These are phyloP conservation scores for Junonia oenone DNA, from an alignment of 2,888 invertebrate species.

Conservation along the genomic window DNA sequence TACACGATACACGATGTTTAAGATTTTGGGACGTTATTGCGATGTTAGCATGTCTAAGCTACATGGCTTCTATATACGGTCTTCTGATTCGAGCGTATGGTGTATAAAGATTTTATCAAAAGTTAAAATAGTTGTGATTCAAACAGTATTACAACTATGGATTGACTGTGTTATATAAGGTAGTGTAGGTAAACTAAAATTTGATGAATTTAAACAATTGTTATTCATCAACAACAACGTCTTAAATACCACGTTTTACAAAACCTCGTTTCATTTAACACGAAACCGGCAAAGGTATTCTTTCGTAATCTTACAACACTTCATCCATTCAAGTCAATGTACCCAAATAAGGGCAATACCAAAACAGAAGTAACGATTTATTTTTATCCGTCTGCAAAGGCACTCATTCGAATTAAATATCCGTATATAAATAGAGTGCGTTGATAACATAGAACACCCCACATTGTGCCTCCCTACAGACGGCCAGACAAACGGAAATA, in stretches of 20 bases:
- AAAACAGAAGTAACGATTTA: constrained; percentile 24
- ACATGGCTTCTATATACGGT: too few species aligned
- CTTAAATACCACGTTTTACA: background rate
- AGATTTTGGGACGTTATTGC: background rate
- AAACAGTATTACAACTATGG: too few species aligned
- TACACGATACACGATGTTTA: background rate
- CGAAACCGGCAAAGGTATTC: constrained; percentile 6
- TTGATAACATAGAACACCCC: constrained; percentile 42
- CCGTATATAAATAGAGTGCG: constrained; percentile 43
- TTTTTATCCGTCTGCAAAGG: constrained; percentile 40
- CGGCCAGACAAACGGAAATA: constrained; percentile 75
- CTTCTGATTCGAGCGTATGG: too few species aligned
- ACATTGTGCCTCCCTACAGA: constrained; percentile 49
- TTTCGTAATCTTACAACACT: constrained; percentile 18
- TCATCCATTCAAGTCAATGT: constrained; percentile 21
- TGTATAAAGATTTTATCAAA: too few species aligned
- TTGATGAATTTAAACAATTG: background rate
- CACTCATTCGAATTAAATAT: constrained; percentile 63
- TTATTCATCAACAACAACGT: background rate
- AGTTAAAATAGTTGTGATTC: too few species aligned
- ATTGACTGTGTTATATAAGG: too few species aligned
- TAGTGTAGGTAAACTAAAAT: background rate
- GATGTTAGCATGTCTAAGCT: background rate
- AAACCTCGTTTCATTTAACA: constrained; percentile 16
- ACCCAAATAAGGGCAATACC: constrained; percentile 26